Evolutionary conservation across 2,113 vertebrate species (phyloP).

Genomic region (Grallaria varia): DNA sequence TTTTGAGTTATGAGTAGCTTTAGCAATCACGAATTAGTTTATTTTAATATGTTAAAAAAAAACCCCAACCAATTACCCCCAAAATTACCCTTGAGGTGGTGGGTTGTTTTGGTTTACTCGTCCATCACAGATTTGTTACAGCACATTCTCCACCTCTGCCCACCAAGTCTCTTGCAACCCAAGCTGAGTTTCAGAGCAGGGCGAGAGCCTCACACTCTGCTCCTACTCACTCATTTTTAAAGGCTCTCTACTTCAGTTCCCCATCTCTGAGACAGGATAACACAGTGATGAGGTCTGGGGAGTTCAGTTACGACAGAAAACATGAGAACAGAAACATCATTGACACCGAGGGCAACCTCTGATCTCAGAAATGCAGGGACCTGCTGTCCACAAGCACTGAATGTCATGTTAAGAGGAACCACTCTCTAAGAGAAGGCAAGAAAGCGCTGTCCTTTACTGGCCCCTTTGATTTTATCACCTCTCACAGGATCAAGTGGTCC

Average conservation of each 20-base stretch:
- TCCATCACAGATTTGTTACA: accelerated
- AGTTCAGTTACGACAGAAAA: background rate
- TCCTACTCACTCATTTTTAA: background rate
- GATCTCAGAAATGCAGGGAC: conserved; percentile 17
- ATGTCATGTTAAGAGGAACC: background rate
- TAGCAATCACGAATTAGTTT: background rate
- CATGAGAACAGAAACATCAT: background rate
- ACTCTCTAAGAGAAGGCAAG: background rate
- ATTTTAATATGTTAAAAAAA: background rate
- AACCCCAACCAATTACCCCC: background rate
- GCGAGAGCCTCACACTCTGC: background rate
- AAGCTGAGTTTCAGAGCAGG: background rate
- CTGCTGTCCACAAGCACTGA: background rate
- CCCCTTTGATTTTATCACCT: conserved; percentile 49
- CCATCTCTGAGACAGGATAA: background rate
- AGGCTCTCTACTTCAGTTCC: background rate
- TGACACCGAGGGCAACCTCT: background rate
- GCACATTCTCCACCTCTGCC: background rate
- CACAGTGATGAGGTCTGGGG: background rate
- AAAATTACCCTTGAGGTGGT: background rate
- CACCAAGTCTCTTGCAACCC: background rate
- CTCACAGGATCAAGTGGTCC: conserved; percentile 46
- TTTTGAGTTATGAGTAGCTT: background rate
- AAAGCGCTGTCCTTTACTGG: background rate
- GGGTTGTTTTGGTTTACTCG: background rate